A percentile compares a stretch with the other conserved stretches of the same genome.
Conservation (phyloP, 2,113 vertebrate genomes). For the Microtus montanus region DNA sequence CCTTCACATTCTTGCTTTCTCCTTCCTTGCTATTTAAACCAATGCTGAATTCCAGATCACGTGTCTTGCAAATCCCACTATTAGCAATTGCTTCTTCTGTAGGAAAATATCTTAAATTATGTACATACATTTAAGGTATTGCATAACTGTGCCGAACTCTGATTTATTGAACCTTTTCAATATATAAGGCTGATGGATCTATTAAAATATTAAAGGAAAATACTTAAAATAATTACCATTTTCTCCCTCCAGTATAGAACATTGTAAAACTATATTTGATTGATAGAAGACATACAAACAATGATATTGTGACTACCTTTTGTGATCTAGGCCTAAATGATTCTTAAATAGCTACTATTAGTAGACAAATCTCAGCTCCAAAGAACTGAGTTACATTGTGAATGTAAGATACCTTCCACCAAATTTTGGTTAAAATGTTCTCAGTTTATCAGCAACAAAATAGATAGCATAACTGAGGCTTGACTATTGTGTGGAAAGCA, state of each 20-base stretch:
- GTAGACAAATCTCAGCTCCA: background rate
- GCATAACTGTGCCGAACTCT: background rate
- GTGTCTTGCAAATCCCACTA: background rate
- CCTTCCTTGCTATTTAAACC: conserved; percentile 37
- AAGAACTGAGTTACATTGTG: background rate
- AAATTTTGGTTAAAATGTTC: background rate
- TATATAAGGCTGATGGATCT: background rate
- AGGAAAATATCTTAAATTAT: background rate
- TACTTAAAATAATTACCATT: background rate
- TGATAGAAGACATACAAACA: background rate
- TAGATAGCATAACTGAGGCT: background rate
- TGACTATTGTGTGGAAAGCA: background rate
- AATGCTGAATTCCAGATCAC: background rate
- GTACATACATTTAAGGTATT: background rate
- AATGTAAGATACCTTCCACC: background rate
- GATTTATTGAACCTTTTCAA: background rate
- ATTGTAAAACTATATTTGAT: background rate
- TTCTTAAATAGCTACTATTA: background rate
- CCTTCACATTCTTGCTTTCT: background rate
- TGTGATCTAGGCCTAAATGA: background rate
- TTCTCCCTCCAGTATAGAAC: background rate
- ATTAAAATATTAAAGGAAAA: background rate
- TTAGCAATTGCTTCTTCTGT: background rate
- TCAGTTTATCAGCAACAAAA: background rate
- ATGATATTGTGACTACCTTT: background rate